Evolutionary conservation across 2,888 invertebrate species (phyloP).

Genomic region (Agrochola lychnidis): DNA sequence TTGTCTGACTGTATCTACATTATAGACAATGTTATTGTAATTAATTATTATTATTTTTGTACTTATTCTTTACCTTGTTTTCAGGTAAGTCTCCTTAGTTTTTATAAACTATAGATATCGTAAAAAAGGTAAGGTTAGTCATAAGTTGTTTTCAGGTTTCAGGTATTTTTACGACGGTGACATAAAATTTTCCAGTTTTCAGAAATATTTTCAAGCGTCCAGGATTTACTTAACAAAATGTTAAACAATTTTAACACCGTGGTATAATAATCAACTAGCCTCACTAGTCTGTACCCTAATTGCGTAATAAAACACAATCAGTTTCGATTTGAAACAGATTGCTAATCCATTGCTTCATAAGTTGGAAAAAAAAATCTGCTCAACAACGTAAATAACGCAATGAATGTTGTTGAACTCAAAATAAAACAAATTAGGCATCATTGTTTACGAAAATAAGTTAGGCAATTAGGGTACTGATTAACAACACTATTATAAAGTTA

Average conservation of each 20-base stretch:
- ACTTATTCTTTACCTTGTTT: constrained; percentile 33
- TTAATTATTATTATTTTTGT: not conserved
- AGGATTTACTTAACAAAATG: not conserved
- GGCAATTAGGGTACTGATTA: not conserved
- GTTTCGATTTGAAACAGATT: no score
- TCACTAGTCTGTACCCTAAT: no score
- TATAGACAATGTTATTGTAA: not conserved
- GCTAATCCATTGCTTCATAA: no score
- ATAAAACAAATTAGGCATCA: no score
- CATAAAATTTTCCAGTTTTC: not conserved
- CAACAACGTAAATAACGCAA: no score
- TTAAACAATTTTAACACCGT: no score
- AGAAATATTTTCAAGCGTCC: not conserved
- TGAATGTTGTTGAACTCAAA: no score
- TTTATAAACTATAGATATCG: not conserved
- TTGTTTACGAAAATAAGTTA: no score
- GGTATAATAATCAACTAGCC: not conserved
- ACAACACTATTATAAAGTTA: no score
- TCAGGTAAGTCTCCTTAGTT: constrained; percentile 52
- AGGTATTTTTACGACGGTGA: not conserved
- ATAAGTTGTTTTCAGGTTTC: constrained; percentile 23
- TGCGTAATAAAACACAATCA: no score
- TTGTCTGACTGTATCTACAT: not conserved
- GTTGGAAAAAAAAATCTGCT: no score
- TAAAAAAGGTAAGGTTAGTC: constrained; percentile 46